phyloP scores from a whole-genome alignment of 2,888 invertebrate genomes.

The Leptodirus hochenwartii region DNA sequence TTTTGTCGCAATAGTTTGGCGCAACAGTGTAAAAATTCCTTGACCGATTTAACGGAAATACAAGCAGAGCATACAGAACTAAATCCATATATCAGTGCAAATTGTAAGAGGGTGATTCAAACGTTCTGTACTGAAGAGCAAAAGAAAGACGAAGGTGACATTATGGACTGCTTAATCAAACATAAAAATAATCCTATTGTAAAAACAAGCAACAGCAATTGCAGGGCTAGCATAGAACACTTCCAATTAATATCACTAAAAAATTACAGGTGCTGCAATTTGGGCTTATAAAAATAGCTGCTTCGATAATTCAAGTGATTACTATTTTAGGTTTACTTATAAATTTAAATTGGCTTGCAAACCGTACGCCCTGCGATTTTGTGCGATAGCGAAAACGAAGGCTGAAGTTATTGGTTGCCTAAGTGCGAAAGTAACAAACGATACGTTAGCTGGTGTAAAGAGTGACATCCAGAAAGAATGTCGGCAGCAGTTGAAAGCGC shows the following conservation, averaged over 20 bases:
- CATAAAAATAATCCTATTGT: conserved; percentile 79
- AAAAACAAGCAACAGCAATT: conserved; percentile 53
- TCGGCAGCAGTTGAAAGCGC: conserved; percentile 75
- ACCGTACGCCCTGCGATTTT: conserved; percentile 51
- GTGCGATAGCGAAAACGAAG: conserved; percentile 53
- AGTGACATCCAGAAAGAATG: conserved; percentile 77
- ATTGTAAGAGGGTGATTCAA: conserved; percentile 65
- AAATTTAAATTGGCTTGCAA: conserved; percentile 68
- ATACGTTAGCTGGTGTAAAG: conserved; percentile 57
- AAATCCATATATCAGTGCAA: conserved; percentile 73
- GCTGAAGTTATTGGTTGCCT: conserved; percentile 70
- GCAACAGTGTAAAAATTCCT: no score
- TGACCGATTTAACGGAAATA: conserved; percentile 77
- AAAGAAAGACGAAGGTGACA: conserved; percentile 65
- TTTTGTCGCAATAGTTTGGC: no score
- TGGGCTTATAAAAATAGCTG: no score
- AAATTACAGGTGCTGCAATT: conserved; percentile 83
- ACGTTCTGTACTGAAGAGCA: conserved; percentile 52
- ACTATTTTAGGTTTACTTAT: neutral
- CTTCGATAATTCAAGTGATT: conserved; percentile 47
- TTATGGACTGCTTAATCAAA: conserved; percentile 85
- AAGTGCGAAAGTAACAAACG: conserved; percentile 80
- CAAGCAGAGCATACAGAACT: conserved; percentile 76
- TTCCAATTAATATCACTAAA: conserved; percentile 88
- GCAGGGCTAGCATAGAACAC: conserved; percentile 88